A percentile compares a stretch with the other conserved stretches of the same genome.
Conservation (phyloP, 2,797 vertebrate genomes). For the Esox lucius region DNA sequence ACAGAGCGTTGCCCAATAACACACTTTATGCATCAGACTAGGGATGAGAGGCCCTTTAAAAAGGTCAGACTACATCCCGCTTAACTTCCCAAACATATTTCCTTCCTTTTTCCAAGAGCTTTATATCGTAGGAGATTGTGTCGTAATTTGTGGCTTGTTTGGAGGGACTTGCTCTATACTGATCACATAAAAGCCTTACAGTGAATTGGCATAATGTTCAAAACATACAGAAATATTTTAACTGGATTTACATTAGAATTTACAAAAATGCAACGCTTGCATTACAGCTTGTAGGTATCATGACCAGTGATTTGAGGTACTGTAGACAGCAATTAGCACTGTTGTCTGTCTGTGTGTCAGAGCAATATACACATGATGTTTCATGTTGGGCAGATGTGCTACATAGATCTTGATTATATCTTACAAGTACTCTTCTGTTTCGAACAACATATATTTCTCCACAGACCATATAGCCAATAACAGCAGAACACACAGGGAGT, state of each 20-base stretch:
- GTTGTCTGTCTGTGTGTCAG: background rate
- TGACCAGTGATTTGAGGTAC: background rate
- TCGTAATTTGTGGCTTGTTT: background rate
- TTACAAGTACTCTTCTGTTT: background rate
- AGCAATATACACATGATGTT: background rate
- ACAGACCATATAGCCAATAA: slow-evolving; percentile 37
- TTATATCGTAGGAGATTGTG: background rate
- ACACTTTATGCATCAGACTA: background rate
- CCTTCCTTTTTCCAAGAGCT: background rate
- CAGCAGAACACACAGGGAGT: slow-evolving; percentile 24
- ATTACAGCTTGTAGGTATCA: background rate
- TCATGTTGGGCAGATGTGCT: background rate
- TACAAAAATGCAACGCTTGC: background rate
- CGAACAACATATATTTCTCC: slow-evolving; percentile 4
- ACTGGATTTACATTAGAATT: too few relatives aligned
- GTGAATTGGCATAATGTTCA: too few relatives aligned
- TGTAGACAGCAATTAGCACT: background rate
- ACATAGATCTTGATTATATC: background rate
- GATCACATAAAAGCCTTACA: slow-evolving; percentile 9
- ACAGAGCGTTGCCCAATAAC: background rate
- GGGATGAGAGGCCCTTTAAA: background rate
- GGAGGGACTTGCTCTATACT: slow-evolving; percentile 1
- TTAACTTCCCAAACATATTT: background rate
- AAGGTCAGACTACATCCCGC: slow-evolving; percentile 1
- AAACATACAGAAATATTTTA: background rate